Base-by-base conservation (phyloP, 1,140 invertebrate genomes). In the Bombus balteatus region DNA sequence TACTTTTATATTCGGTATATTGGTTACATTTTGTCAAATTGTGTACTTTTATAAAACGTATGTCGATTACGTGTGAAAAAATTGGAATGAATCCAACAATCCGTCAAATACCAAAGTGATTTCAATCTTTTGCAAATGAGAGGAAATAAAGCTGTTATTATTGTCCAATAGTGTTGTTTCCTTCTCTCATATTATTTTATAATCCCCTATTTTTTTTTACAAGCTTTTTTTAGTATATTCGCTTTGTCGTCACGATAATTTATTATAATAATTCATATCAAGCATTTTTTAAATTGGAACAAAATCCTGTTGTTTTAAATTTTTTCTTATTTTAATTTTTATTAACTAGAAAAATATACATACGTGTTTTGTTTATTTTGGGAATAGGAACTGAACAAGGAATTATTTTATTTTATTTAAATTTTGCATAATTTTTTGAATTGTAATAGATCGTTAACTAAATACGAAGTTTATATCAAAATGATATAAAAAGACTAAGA, bases 71-170 rank as follows among this genome's bases (percentile, higher is more conserved):
- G 3, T 28, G 10, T 12, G 10, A 12, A 34, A 53, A 83, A 47
- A 25, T 74, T 47, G 28, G 71, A 25, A 15, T 3, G 34, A 81
- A 47, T 66, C 57, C 32, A 34, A 76, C 65, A 89, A 65, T 87
- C 70, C 13, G 70, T 83, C 32, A 80, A 84, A 87, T 84, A 84
- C 39, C 87, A 88, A 91, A 88, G 80, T 68, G 62, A 89, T 73
- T 81, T 87, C 25, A 43, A 82, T 74, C 37, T 85, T 84, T 90
- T 84, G 71, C 53, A 79, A 47, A 79, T 81, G 37, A 79, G 32
- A 83, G 62, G 59, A 87, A 90, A 88, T 84, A 86, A 86, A 88
- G 57, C 74, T 90, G 84, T 88, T 90, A 88, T 43, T 89, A 90
- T 88, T 88, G 47, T 72, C 22, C 6, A 87, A 74, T 37, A 47